A percentile compares a stretch with the other conserved stretches of the same genome.
Conservation (phyloP, 2,113 vertebrate genomes). For the Proterorhinus semilunaris region DNA sequence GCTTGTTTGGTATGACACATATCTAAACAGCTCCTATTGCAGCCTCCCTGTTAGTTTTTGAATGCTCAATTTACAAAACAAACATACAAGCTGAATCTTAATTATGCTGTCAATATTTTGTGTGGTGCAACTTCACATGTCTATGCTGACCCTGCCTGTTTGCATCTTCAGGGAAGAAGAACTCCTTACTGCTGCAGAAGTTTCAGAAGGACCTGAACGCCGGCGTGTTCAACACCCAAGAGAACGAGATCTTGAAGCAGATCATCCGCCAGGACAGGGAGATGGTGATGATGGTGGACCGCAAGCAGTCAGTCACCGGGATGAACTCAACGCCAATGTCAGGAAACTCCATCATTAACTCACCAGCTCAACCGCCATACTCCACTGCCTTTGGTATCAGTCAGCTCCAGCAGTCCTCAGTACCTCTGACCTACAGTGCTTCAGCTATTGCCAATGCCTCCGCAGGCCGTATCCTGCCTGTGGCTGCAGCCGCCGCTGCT, state of each 20-base stretch:
- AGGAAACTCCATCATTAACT: conserved; percentile 86
- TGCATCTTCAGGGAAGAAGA: conserved; percentile 91
- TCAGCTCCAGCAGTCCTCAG: conserved; percentile 84
- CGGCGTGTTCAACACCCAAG: conserved; percentile 97
- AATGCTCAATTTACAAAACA: background rate
- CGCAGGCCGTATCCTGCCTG: conserved; percentile 80
- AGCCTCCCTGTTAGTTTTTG: background rate
- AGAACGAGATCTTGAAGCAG: conserved; percentile 98
- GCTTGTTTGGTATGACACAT: conserved; percentile 41
- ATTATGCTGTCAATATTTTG: conserved; percentile 4
- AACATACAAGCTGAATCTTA: conserved; percentile 57
- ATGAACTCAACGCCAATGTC: conserved; percentile 83
- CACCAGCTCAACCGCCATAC: conserved; percentile 84
- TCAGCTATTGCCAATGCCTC: conserved; percentile 79
- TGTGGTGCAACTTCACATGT: conserved; percentile 38
- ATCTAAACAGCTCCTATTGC: background rate
- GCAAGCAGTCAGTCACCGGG: conserved; percentile 80
- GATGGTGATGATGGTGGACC: conserved; percentile 90
- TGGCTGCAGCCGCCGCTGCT: conserved; percentile 80
- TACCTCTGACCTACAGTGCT: conserved; percentile 80
- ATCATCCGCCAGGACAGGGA: conserved; percentile 97
- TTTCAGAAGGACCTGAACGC: conserved; percentile 99
- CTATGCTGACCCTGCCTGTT: conserved; percentile 50
- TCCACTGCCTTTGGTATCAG: conserved; percentile 67
- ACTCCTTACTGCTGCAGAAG: conserved; percentile 95